Evolutionary conservation across 2,797 vertebrate species (phyloP).

Genomic region (Austrolebias charrua): DNA sequence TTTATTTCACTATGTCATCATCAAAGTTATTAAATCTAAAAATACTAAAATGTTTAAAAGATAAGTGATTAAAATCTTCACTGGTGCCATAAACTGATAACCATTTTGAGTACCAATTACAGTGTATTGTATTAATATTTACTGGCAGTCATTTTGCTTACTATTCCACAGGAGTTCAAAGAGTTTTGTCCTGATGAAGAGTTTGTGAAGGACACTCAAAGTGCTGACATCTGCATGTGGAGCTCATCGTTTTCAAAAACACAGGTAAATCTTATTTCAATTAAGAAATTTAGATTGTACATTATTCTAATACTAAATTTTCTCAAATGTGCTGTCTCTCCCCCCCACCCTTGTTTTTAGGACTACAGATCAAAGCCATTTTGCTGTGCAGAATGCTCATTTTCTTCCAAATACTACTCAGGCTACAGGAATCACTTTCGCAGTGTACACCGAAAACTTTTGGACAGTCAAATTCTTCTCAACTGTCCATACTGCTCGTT

Average conservation of each 20-base stretch:
- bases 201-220: slow-evolving; percentile 87
- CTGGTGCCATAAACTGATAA: background rate
- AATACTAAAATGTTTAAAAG: background rate
- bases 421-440: slow-evolving; percentile 99
- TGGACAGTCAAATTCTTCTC: slow-evolving; percentile 93
- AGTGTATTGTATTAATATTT: background rate
- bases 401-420: slow-evolving; percentile 98
- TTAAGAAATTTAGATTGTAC: background rate
- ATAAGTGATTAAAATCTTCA: background rate
- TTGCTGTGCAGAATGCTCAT: slow-evolving; percentile 96
- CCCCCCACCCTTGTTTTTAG: slow-evolving; percentile 69
- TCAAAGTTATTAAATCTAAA: background rate
- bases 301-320: background rate
- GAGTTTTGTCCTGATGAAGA: slow-evolving; percentile 95
- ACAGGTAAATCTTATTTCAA: slow-evolving; percentile 82
- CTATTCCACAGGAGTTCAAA: slow-evolving; percentile 88
- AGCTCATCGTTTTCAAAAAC: slow-evolving; percentile 95
- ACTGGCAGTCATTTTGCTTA: background rate
- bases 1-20: no score
- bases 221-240: slow-evolving; percentile 94
- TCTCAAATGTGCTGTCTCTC: slow-evolving; percentile 8
- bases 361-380: slow-evolving; percentile 98
- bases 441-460: slow-evolving; percentile 94
- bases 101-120: background rate
- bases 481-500: slow-evolving; percentile 98